phyloP scores from a whole-genome alignment of 2,888 invertebrate species.

The Callyntrura sp. region DNA sequence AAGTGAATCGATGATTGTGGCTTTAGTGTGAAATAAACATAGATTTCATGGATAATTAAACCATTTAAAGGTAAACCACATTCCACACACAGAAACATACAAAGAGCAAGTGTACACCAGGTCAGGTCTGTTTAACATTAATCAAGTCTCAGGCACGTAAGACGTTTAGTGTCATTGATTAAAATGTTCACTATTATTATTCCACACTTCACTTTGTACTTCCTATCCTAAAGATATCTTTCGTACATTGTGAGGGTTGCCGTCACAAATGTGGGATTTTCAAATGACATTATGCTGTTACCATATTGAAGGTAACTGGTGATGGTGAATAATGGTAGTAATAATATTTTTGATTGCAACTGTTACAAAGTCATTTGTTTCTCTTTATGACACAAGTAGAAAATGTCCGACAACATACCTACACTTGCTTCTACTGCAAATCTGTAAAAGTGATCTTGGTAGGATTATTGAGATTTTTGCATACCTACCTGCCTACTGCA shows the following conservation, averaged over 20 bases:
- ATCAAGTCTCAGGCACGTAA: not conserved
- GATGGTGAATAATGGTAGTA: no score
- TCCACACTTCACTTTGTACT: not conserved
- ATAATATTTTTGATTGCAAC: not conserved
- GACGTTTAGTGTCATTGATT: not conserved
- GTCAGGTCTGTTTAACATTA: conserved; percentile 30
- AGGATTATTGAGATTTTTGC: not conserved
- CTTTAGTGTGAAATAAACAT: conserved; percentile 67
- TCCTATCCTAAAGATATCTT: conserved; percentile 34
- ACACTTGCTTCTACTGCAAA: conserved; percentile 41
- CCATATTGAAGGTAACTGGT: not conserved
- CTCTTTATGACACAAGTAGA: not conserved
- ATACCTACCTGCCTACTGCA: not conserved
- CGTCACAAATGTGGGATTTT: not conserved
- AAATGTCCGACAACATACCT: conserved; percentile 24
- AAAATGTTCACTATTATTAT: conserved; percentile 11
- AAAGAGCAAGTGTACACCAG: not conserved
- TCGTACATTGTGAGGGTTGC: not conserved
- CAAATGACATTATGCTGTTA: not conserved
- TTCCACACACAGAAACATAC: not conserved
- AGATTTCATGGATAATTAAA: conserved; percentile 75
- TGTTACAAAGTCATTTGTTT: not conserved
- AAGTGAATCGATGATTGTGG: conserved; percentile 49
- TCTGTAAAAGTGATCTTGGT: conserved; percentile 14
- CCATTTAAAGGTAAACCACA: not conserved